Conservation (phyloP, 1,140 invertebrate species). For the Orussus abietinus region DNA sequence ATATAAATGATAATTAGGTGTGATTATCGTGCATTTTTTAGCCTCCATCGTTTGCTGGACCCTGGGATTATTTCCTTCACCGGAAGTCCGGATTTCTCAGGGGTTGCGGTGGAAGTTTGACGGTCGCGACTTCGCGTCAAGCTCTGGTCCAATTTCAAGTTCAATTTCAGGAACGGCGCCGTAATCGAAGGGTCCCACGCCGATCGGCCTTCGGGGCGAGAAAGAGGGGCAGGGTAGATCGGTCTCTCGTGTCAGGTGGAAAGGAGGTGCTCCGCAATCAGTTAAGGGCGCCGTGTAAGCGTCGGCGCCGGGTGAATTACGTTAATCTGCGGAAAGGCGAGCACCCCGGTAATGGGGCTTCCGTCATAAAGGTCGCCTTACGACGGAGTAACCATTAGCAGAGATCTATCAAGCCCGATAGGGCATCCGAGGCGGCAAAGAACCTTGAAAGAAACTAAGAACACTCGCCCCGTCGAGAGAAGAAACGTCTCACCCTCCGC, state of each 20-base stretch:
- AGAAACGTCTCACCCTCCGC: slow-evolving; percentile 21
- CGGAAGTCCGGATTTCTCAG: too few species aligned
- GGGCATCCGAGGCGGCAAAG: slow-evolving; percentile 25
- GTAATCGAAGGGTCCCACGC: neutral
- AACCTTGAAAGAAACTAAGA: slow-evolving; percentile 29
- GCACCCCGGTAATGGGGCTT: neutral
- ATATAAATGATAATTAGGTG: too few species aligned
- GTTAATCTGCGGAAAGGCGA: slow-evolving; percentile 1
- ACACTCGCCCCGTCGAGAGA: slow-evolving; percentile 23
- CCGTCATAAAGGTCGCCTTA: slow-evolving; percentile 9
- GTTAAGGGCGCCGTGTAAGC: neutral
- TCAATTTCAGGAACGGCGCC: too few species aligned
- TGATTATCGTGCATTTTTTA: too few species aligned
- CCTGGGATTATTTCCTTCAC: too few species aligned
- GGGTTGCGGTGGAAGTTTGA: neutral
- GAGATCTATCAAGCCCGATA: slow-evolving; percentile 35
- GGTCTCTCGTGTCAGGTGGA: slow-evolving; percentile 13
- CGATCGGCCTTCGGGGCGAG: slow-evolving; percentile 11
- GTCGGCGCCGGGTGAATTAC: neutral
- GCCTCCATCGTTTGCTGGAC: too few species aligned
- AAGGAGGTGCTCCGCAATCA: neutral
- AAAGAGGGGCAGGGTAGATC: slow-evolving; percentile 1
- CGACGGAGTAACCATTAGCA: slow-evolving; percentile 31
- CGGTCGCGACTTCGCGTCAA: neutral
- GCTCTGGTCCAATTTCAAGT: too few species aligned